Conservation (phyloP, 2,113 vertebrate species). For the Apodemus speciosus region DNA sequence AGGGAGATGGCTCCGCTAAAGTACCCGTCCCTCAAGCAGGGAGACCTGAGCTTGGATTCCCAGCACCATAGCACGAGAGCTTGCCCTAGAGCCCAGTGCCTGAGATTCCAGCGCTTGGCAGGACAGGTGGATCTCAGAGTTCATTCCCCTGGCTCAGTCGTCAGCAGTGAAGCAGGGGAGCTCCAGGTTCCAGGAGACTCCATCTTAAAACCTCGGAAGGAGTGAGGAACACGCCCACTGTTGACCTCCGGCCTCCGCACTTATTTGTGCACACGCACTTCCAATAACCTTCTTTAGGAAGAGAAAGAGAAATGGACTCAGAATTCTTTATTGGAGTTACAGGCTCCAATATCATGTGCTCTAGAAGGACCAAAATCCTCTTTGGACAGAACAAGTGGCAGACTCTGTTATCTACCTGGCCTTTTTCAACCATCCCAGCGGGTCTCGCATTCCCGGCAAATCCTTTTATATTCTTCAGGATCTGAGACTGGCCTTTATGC, state of each 20-base stretch:
- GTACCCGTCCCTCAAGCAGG: no score
- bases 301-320: neutral
- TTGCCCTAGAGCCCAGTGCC: neutral
- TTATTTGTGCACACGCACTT: neutral
- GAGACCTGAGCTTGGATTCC: neutral
- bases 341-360: neutral
- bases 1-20: no score
- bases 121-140: neutral
- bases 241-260: neutral
- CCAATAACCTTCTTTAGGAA: neutral
- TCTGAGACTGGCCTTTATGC: neutral
- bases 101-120: neutral
- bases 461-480: neutral
- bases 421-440: neutral
- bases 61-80: neutral
- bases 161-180: neutral
- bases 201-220: neutral
- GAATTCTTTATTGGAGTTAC: neutral
- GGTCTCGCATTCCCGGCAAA: constrained; percentile 17
- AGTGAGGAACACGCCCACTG: neutral
- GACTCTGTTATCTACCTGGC: neutral
- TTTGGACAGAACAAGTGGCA: neutral
- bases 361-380: constrained; percentile 24
- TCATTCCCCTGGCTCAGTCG: neutral
- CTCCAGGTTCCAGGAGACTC: neutral